Percentiles rank a stretch among this genome's conserved stretches.
phyloP scores from a whole-genome alignment of 1,140 invertebrate species.

The Trichonephila clavata region DNA sequence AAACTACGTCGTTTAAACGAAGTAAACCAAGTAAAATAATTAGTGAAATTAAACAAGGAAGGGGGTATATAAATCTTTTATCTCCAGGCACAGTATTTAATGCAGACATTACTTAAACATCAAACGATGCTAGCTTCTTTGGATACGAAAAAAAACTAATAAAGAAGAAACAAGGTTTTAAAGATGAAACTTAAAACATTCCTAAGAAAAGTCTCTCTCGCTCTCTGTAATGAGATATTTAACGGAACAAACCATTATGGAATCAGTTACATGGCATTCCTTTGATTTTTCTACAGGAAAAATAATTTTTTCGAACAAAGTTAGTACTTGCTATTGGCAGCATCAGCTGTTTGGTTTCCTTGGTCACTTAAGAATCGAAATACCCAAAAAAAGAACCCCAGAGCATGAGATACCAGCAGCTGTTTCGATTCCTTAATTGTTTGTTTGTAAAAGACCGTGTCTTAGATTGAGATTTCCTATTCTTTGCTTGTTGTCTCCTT shows the following conservation, averaged over 20 bases:
- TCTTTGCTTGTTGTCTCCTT: background rate
- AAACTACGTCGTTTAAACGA: conserved; percentile 47
- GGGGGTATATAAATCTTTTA: conserved; percentile 64
- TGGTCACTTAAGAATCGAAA: conserved; percentile 60
- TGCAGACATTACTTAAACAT: conserved; percentile 69
- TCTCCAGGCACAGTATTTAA: conserved; percentile 43
- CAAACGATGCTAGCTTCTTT: conserved; percentile 59
- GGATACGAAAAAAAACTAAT: background rate
- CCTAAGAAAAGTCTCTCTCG: conserved; percentile 38
- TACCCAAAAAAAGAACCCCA: conserved; percentile 20
- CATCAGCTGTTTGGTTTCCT: conserved; percentile 64
- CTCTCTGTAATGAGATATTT: conserved; percentile 67
- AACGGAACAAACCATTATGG: conserved; percentile 59
- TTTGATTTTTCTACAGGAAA: conserved; percentile 37
- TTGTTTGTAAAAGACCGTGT: conserved; percentile 62
- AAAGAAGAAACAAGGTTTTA: background rate
- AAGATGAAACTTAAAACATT: conserved; percentile 58
- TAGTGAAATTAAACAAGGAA: conserved; percentile 73
- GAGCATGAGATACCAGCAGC: conserved; percentile 34
- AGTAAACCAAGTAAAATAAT: conserved; percentile 66
- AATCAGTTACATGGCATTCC: conserved; percentile 66
- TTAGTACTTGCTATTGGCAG: conserved; percentile 63
- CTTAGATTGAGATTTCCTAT: conserved; percentile 30
- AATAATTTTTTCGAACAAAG: conserved; percentile 27
- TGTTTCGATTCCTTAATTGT: conserved; percentile 60